phyloP scores from a whole-genome alignment of 2,888 invertebrate species.

The Drosophila eohydei region DNA sequence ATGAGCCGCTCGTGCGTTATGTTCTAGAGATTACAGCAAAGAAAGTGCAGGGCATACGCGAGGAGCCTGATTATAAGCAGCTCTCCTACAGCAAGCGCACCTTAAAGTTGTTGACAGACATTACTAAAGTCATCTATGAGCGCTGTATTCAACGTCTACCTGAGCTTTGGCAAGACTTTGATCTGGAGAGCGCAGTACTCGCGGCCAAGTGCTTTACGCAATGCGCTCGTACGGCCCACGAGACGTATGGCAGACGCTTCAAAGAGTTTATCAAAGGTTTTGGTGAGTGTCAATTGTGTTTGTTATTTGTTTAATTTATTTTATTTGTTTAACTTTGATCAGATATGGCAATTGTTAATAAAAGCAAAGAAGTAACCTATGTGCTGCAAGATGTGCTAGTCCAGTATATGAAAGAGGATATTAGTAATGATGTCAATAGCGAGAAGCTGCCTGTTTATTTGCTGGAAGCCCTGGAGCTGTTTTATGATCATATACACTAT shows the following conservation, averaged over 20 bases:
- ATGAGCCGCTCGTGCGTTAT: slow-evolving; percentile 86
- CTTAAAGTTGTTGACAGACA: slow-evolving; percentile 78
- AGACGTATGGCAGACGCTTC: slow-evolving; percentile 79
- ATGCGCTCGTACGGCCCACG: slow-evolving; percentile 79
- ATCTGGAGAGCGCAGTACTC: slow-evolving; percentile 85
- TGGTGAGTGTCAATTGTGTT: slow-evolving; percentile 52
- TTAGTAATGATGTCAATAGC: slow-evolving; percentile 39
- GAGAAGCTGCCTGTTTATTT: slow-evolving; percentile 72
- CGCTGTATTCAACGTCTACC: slow-evolving; percentile 85
- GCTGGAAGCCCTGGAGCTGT: slow-evolving; percentile 80
- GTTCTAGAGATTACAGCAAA: slow-evolving; percentile 84
- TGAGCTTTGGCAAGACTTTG: slow-evolving; percentile 85
- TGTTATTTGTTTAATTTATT: too few relatives aligned
- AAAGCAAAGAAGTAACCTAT: slow-evolving; percentile 67
- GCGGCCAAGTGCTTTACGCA: slow-evolving; percentile 87
- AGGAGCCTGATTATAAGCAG: slow-evolving; percentile 82
- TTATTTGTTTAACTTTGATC: neutral
- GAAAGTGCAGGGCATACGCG: slow-evolving; percentile 75
- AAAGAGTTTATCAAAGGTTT: slow-evolving; percentile 80
- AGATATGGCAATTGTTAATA: slow-evolving; percentile 65
- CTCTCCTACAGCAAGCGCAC: slow-evolving; percentile 80
- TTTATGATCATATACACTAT: slow-evolving; percentile 81
- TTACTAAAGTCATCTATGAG: slow-evolving; percentile 83
- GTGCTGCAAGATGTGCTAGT: slow-evolving; percentile 80
- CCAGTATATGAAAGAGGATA: slow-evolving; percentile 73